phyloP scores from a whole-genome alignment of 1,140 invertebrate species.

The Drosophila ogumai region DNA sequence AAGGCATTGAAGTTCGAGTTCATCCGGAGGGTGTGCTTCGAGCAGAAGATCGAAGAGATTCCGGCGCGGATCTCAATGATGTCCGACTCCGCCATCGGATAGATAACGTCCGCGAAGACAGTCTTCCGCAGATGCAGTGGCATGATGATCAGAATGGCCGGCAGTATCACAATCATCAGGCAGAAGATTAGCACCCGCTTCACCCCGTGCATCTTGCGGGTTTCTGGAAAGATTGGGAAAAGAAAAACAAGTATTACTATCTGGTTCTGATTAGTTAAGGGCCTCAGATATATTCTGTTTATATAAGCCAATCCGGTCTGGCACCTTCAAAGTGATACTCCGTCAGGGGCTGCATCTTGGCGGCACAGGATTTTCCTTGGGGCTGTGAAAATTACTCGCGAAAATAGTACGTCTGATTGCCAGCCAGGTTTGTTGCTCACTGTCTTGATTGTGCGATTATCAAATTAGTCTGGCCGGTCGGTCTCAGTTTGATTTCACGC shows the following conservation, averaged over 20 bases:
- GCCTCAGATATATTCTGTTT: constrained; percentile 9
- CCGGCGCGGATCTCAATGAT: constrained; percentile 91
- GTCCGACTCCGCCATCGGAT: constrained; percentile 92
- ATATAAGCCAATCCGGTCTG: neutral
- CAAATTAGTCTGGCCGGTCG: constrained; percentile 51
- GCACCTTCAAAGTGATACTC: constrained; percentile 81
- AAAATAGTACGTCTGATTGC: constrained; percentile 33
- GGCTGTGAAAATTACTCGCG: constrained; percentile 13
- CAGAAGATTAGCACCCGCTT: constrained; percentile 91
- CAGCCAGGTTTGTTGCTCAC: constrained; percentile 41
- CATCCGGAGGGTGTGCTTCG: constrained; percentile 91
- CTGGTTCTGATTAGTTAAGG: constrained; percentile 28
- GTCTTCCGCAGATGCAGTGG: constrained; percentile 91
- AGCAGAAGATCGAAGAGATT: constrained; percentile 91
- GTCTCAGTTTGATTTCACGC: constrained; percentile 24
- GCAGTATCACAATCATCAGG: constrained; percentile 89
- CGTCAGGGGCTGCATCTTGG: constrained; percentile 69
- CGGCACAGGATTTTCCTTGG: neutral
- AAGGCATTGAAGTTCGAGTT: constrained; percentile 91
- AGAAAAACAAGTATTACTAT: constrained; percentile 22
- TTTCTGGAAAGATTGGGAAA: constrained; percentile 86
- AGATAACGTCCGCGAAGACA: constrained; percentile 90
- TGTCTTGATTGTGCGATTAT: constrained; percentile 73
- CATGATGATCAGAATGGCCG: constrained; percentile 89
- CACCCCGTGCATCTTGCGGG: constrained; percentile 90